Evolutionary conservation across 30 jellyfish, hydroid and myxozoan genomes (phyloP).

Genomic region (Phacellophora camtschatica): DNA sequence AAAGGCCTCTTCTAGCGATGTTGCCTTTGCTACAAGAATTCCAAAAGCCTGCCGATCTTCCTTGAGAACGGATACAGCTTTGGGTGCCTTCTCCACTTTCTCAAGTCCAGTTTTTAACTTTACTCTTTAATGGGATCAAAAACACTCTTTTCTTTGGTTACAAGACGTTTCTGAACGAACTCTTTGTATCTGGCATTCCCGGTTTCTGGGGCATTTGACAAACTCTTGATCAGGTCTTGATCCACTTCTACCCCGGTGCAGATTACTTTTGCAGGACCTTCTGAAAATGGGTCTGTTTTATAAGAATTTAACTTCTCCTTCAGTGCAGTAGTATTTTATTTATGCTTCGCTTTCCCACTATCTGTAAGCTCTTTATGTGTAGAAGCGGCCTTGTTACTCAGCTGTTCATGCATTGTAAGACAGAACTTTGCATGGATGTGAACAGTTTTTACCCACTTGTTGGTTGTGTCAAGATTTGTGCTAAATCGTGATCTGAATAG

Average conservation of each 20-base stretch:
- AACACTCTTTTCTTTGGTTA: not conserved
- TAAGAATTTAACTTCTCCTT: not conserved
- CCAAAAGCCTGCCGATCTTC: too few relatives aligned
- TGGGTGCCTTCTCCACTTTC: not conserved
- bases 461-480: not conserved
- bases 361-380: not conserved
- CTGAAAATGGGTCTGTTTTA: not conserved
- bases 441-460: too few relatives aligned
- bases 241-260: not conserved
- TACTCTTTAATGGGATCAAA: not conserved
- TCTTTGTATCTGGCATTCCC: conserved; percentile 4
- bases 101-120: not conserved
- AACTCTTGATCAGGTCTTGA: not conserved
- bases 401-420: not conserved
- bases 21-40: not conserved
- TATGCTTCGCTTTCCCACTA: not conserved
- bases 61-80: not conserved
- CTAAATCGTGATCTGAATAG: not conserved
- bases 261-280: not conserved
- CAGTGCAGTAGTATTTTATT: not conserved
- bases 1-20: not conserved
- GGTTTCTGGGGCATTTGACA: not conserved
- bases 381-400: not conserved
- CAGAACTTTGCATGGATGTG: not conserved
- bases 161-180: not conserved